Base-by-base conservation (phyloP, 2,113 vertebrate species). In the Chloropsis hardwickii region DNA sequence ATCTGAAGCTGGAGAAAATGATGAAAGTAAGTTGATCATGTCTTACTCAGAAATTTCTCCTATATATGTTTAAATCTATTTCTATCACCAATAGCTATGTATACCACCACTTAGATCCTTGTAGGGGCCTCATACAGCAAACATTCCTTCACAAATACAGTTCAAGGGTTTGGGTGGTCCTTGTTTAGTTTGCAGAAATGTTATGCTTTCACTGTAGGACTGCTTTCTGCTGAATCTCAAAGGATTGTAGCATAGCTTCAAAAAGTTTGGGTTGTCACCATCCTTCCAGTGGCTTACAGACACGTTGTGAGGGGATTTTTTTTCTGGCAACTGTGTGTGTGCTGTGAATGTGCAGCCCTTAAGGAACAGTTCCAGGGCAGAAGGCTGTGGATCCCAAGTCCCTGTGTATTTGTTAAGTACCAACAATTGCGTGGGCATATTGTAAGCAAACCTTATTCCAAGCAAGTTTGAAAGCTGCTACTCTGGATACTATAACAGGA, bases 1-100 rank as follows among this genome's bases (percentile, higher is more conserved):
- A 9, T 99, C 99, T 73, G 99, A 99, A 86, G 98, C 99, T 22
- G 99, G 98, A 91, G 98, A 99, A 97, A 97, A 99, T 74, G 98
- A 98, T 39, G 99, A 99, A 98, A 99, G 99, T 99, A 98, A 99
- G 99, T 98, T 92, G 17, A n/a, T 80, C 7, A 0, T 18, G 8
- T n/a, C 45, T 84, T 88, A 72, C 28, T n/a, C 5, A 7, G 48
- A 25, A 62, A 17, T 19, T 48, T 54, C 5, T 54, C 28, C 19
- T 56, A 2, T 29, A 3, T 25, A 42, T 62, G 3, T 65, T 37
- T 83, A 81, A 78, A 67, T 35, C 19, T 53, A 47, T 39, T 56
- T 94, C 29, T 67, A 0, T 51, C 1, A 3, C 17, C 10, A 57
- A 5, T 19, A 65, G 18, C 42, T 72, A 11, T n/a, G 19, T 77